Conservation (phyloP, 2,797 vertebrate species). For the Synaphobranchus kaupii region DNA sequence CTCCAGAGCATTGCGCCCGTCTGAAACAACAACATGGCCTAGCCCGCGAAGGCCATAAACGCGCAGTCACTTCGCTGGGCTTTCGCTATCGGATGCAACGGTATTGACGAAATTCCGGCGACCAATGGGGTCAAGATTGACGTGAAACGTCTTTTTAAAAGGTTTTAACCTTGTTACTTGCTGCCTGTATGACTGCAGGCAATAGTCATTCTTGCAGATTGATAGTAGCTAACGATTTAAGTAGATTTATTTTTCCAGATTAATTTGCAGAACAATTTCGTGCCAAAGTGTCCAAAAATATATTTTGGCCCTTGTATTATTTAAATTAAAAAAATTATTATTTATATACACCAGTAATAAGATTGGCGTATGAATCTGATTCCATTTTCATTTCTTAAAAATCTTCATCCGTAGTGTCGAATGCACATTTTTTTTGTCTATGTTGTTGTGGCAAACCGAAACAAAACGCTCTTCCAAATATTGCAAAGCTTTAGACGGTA, state of each 20-base stretch:
- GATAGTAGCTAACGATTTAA: no score
- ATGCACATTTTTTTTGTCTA: background rate
- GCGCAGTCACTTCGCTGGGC: conserved; percentile 20
- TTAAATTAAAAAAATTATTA: background rate
- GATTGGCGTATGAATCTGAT: background rate
- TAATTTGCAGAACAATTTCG: background rate
- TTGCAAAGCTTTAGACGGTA: conserved; percentile 32
- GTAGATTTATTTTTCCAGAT: background rate
- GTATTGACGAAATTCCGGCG: background rate
- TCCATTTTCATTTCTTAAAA: background rate
- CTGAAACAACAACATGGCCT: conserved; percentile 37
- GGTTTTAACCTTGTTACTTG: background rate
- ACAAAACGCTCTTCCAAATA: conserved; percentile 24
- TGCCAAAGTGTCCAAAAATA: background rate
- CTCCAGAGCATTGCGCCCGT: conserved; percentile 27
- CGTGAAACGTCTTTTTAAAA: background rate
- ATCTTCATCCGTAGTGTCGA: background rate
- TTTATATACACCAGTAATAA: background rate
- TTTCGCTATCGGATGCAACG: background rate
- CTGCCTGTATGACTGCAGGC: background rate
- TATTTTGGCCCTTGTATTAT: background rate
- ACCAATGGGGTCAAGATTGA: background rate
- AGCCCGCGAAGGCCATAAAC: conserved; percentile 34
- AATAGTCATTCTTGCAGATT: background rate
- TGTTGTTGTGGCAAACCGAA: conserved; percentile 30